A percentile compares a stretch with the other conserved stretches of the same genome.
Conservation (phyloP, 2,113 vertebrate genomes). For the Barbus barbus region DNA sequence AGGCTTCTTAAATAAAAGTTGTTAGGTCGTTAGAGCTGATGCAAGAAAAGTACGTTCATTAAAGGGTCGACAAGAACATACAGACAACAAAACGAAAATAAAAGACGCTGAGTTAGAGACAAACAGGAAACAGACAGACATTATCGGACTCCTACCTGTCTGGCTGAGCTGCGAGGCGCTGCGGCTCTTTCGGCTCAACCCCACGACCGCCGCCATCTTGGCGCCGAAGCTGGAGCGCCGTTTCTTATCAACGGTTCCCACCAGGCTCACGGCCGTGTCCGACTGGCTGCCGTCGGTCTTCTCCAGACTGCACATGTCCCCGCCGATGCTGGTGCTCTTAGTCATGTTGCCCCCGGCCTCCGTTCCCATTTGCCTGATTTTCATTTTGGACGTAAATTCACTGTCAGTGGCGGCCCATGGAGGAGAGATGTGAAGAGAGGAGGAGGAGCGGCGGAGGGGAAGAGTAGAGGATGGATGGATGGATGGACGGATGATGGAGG, state of each 20-base stretch:
- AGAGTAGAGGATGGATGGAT: conserved; percentile 78
- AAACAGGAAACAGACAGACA: not conserved
- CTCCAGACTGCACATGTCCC: conserved; percentile 95
- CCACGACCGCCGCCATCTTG: conserved; percentile 98
- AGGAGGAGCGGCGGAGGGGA: conserved; percentile 61
- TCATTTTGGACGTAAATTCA: conserved; percentile 99
- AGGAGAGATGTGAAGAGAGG: conserved; percentile 56
- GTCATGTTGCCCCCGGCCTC: conserved; percentile 86
- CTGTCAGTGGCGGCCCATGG: conserved; percentile 83
- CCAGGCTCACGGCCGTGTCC: conserved; percentile 88
- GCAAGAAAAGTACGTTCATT: not conserved
- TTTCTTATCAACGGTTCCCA: conserved; percentile 87
- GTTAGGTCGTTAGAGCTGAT: conserved; percentile 15
- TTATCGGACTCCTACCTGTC: conserved; percentile 85
- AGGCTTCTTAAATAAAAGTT: not conserved
- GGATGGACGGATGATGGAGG: conserved; percentile 77
- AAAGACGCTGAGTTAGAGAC: not conserved
- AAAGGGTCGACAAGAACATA: conserved; percentile 8
- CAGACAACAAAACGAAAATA: not conserved
- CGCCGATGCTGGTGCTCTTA: conserved; percentile 96
- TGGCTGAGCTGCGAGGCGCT: conserved; percentile 98
- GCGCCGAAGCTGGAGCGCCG: conserved; percentile 97
- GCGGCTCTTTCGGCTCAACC: conserved; percentile 94
- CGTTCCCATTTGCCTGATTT: conserved; percentile 94
- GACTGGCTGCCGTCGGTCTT: conserved; percentile 97